Evolutionary conservation across 30 jellyfish, hydroid and myxozoan genomes (phyloP), one percentile per base, ranked within the genome.

Genomic region (Catostylus mosaicus): DNA sequence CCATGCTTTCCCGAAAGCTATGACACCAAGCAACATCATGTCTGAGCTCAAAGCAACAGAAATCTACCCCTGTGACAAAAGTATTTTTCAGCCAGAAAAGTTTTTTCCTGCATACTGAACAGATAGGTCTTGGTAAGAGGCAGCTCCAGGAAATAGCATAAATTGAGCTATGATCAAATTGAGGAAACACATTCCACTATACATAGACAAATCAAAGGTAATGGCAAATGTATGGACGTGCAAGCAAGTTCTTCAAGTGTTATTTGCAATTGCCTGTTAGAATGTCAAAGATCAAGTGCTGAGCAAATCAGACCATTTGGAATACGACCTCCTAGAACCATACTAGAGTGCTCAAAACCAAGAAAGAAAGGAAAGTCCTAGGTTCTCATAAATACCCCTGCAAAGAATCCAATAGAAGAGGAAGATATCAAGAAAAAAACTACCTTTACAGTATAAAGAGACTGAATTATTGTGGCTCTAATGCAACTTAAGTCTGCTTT

Each of bases 21-120:
- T 78, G 76, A 66, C 84, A 22, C 92, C 96, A 46, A 46, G 33
- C 82, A 78, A 87, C 73, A 87, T 87, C 33, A 56, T 37, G 80
- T 56, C 87, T 47, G 96, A 88, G 73, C 67, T 87, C 59, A 72
- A 57, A 37, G 82, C 77, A 26, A 87, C 87, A 7, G 96, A 93
- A 57, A 87, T 87, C 56, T 66, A 24, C 60, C 96, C 96, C 16
- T 67, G 67, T 48, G 77, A 68, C 83, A 79, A 79, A 61, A 67
- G 69, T 70, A 30, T 65, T 29, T 87, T 87, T 64, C 66, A 75
- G 0, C 72, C 38, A 45, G 82, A 48, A 19, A 72, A 87, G 40
- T 78, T 77, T 57, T 22, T 59, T 26, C 64, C 96, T 9, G 73
- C 86, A 23, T 30, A 48, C n/a, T 43, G 70, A 22, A 67, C 92